Conservation (phyloP, 2,888 invertebrate species). For the Sacculina carcini region DNA sequence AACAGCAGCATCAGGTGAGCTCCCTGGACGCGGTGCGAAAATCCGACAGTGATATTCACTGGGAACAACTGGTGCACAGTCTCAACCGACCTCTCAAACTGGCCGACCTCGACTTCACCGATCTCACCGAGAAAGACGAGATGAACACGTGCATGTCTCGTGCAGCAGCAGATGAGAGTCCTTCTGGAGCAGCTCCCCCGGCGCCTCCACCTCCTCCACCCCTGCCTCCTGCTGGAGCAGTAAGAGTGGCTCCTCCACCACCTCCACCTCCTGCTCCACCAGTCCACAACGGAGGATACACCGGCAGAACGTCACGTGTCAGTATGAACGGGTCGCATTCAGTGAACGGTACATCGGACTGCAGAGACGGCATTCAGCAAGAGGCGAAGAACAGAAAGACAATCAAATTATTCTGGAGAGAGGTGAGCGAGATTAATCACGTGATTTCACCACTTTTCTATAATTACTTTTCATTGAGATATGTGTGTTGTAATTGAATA, state of each 20-base stretch:
- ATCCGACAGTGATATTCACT: constrained; percentile 76
- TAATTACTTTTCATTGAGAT: no score
- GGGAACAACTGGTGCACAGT: constrained; percentile 67
- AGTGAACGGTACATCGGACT: no score
- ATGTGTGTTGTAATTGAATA: no score
- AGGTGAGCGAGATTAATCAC: constrained; percentile 24
- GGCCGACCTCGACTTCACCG: constrained; percentile 90
- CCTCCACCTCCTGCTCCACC: constrained; percentile 26
- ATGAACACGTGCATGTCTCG: constrained; percentile 40
- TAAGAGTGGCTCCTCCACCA: constrained; percentile 13
- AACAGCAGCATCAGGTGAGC: not conserved
- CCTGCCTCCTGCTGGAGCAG: constrained; percentile 10
- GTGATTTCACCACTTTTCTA: no score
- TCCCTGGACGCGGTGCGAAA: constrained; percentile 39
- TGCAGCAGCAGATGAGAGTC: constrained; percentile 19
- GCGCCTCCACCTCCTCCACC: constrained; percentile 28
- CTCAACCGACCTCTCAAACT: constrained; percentile 44
- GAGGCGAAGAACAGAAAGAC: constrained; percentile 67
- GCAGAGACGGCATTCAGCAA: no score
- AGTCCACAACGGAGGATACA: no score
- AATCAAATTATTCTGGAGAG: constrained; percentile 92
- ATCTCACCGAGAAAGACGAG: constrained; percentile 66
- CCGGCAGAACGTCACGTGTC: no score
- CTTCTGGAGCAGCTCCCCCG: constrained; percentile 54
- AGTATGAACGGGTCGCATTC: no score